Evolutionary conservation across 2,797 vertebrate species (phyloP).

Genomic region (Oryzias sinensis): DNA sequence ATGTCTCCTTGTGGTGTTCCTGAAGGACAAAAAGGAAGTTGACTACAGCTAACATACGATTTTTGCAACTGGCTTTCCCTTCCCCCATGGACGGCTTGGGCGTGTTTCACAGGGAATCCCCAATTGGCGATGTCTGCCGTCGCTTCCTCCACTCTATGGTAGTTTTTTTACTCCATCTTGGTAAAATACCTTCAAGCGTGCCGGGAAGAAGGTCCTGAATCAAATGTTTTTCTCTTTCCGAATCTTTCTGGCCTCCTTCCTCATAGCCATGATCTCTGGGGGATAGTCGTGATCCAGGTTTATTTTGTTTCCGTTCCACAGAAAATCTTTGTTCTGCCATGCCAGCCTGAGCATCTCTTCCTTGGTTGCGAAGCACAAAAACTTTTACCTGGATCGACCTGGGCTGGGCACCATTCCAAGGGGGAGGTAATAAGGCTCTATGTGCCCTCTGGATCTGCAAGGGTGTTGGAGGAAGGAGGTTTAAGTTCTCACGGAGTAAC

Average conservation of each 20-base stretch:
- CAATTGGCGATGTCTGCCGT: not conserved
- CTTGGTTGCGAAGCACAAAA: not conserved
- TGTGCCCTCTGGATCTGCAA: not conserved
- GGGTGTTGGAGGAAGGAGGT: not conserved
- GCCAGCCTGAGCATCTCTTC: not conserved
- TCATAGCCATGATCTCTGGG: not conserved
- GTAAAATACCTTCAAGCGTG: not conserved
- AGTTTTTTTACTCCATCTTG: not conserved
- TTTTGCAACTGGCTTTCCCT: no score
- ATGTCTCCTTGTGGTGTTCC: no score
- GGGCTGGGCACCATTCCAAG: not conserved
- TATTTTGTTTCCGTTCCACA: not conserved
- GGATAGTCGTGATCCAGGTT: not conserved
- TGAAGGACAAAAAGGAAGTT: no score
- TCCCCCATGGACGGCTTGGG: no score
- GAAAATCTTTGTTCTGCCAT: not conserved
- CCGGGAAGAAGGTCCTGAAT: not conserved
- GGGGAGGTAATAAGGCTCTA: not conserved
- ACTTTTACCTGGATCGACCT: not conserved
- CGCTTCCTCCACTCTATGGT: not conserved
- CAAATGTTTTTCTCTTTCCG: not conserved
- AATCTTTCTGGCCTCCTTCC: not conserved
- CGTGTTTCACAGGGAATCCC: not conserved
- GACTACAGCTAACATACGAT: no score
- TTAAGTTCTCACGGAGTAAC: not conserved